Evolutionary conservation across 1,140 invertebrate species (phyloP).

Genomic region (Eueides isabella): DNA sequence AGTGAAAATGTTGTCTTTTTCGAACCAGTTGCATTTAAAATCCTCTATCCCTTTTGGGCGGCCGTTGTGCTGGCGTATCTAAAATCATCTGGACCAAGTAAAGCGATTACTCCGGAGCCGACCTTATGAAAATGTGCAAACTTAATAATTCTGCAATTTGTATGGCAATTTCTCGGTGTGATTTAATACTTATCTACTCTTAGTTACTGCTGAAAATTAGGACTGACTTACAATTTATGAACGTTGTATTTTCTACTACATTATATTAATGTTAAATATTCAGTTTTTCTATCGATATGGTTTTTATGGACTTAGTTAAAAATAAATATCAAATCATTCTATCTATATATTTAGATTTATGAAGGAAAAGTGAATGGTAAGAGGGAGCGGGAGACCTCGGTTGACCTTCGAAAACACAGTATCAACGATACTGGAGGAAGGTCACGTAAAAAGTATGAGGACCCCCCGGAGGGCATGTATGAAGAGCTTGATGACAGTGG

Average conservation of each 20-base stretch:
- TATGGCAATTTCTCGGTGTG: constrained; percentile 47
- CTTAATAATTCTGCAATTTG: constrained; percentile 69
- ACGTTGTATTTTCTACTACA: neutral
- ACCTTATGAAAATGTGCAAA: constrained; percentile 73
- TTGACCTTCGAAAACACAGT: no score
- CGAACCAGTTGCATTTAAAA: constrained; percentile 79
- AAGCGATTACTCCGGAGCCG: constrained; percentile 68
- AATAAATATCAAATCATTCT: neutral
- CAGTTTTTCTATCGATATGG: neutral
- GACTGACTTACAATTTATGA: constrained; percentile 33
- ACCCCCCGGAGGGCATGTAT: no score
- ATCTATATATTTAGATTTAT: no score
- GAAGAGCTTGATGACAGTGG: no score
- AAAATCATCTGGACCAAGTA: constrained; percentile 79
- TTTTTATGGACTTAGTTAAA: neutral
- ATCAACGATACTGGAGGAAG: no score
- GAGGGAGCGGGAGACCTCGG: no score
- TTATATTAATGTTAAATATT: neutral
- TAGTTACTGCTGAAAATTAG: constrained; percentile 35
- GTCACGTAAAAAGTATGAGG: no score
- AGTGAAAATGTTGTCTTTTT: constrained; percentile 78
- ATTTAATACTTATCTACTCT: constrained; percentile 40
- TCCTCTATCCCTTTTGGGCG: constrained; percentile 71
- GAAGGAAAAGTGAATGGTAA: no score
- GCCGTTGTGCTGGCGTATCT: constrained; percentile 67